Conservation (phyloP, 2,113 vertebrate genomes). For the Bubo blakistoni region DNA sequence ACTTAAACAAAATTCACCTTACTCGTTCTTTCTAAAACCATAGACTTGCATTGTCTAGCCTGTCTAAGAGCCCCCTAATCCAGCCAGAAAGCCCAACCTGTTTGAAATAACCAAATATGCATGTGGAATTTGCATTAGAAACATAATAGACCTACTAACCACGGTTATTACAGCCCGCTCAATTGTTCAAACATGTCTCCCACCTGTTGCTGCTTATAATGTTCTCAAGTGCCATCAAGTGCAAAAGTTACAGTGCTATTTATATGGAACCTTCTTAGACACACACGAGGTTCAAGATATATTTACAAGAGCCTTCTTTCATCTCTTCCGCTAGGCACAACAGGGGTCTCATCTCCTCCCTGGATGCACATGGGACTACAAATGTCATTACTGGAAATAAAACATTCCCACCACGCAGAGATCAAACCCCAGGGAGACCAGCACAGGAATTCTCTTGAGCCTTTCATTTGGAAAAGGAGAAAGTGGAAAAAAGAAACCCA, state of each 20-base stretch:
- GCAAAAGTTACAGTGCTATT: slow-evolving; percentile 54
- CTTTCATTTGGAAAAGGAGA: neutral
- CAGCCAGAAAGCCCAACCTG: slow-evolving; percentile 13
- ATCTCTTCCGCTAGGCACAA: neutral
- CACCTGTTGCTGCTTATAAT: slow-evolving; percentile 71
- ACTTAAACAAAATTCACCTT: neutral
- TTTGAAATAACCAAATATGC: slow-evolving; percentile 61
- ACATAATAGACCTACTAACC: slow-evolving; percentile 43
- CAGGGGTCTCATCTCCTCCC: slow-evolving; percentile 8
- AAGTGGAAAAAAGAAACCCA: neutral
- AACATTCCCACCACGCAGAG: neutral
- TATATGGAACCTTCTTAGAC: slow-evolving; percentile 39
- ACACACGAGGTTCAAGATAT: slow-evolving; percentile 27
- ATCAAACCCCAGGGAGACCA: neutral
- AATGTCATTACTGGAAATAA: neutral
- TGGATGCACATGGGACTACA: neutral
- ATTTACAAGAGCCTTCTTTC: slow-evolving; percentile 37
- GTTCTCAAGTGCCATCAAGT: slow-evolving; percentile 15
- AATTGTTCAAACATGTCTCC: slow-evolving; percentile 48
- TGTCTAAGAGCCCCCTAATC: slow-evolving; percentile 18
- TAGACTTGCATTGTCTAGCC: slow-evolving; percentile 22
- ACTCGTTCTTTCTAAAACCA: neutral
- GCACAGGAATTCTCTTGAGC: neutral
- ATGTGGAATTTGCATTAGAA: slow-evolving; percentile 65
- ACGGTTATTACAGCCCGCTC: slow-evolving; percentile 10